Base-by-base conservation (phyloP, 2,113 vertebrate genomes). In the Ploceus nigricollis region DNA sequence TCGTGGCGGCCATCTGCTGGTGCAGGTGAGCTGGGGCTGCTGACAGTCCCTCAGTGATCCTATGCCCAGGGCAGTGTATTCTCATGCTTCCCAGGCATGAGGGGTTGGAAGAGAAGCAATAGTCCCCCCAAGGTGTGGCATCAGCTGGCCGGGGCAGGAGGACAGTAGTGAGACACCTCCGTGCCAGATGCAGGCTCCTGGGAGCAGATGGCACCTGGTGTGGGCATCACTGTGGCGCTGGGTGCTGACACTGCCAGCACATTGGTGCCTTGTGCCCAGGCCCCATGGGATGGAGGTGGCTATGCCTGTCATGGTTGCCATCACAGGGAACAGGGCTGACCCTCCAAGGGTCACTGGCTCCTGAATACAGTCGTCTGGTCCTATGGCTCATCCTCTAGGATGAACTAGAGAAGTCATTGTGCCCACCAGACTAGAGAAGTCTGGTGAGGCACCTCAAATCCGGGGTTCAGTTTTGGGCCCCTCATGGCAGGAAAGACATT, bases 1-100 rank as follows among this genome's bases (percentile, higher is more conserved):
- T 98, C 0, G n/a, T 98, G 90, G 98, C 98, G 0, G 98, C 96
- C 0, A 79, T 98, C 23, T 99, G 98, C 93, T 99, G 99, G 99
- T 98, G 98, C 98, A 99, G 99, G 99, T 99, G 96, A 98, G 98
- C 35, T 1, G 1, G 30, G 9, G 22, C 24, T 39, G 19, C 57
- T 11, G 1, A 1, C 9, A 6, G 65, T 27, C 45, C 25, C 44
- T 30, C 5, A 0, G 15, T 42, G n/a, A 58, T 68, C 39, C 24
- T 33, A 4, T 44, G 47, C 44, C 48, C 12, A 13, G 1, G 11
- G 21, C 45, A 54, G 20, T 37, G 47, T 19, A 33, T 87, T 72
- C n/a, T 44, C 14, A 3, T 10, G 28, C 63, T 68, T 63, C 47
- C 16, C 3, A 1, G 44, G 51, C 2, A 0, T 2, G 15, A n/a